Evolutionary conservation across 2,113 vertebrate genomes (phyloP), one percentile per base, ranked within the genome.

Genomic region (Misgurnus anguillicaudatus): DNA sequence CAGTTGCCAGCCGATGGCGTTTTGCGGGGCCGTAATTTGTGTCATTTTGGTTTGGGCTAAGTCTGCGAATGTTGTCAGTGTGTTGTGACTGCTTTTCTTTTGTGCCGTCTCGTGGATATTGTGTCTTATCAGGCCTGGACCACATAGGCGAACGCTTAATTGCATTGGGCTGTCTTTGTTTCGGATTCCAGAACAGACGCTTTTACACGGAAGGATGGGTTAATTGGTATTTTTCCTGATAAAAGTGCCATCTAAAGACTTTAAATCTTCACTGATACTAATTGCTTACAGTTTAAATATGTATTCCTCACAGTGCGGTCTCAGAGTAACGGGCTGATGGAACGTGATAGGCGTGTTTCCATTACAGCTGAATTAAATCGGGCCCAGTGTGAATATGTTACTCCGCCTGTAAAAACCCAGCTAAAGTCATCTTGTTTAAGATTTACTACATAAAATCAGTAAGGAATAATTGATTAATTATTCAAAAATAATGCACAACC

Each of bases 141-240:
- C 55, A 68, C 21, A 42, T 48, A 42, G 62, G 58, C 69, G 6
- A 73, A 41, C 39, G 61, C 62, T 60, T 80, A 81, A 78, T 83
- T 79, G 60, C 45, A 42, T 58, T 11, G 31, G 6, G 38, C 55
- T 31, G 21, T 47, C 74, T 75, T 63, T 85, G 79, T 85, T 78
- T 83, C 24, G n/a, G 10, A 64, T 82, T 66, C 42, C 41, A 17
- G 67, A 64, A 31, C 24, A 77, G 71, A 38, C 1, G 13, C 39
- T 73, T 19, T 62, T 38, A 72, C 9, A 38, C 47, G 17, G 66
- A 80, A 63, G 73, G 41, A 60, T 68, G 5, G 58, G 79, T 77
- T 81, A 83, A 83, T 82, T 82, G 83, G 74, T 74, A 57, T 77
- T 61, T 47, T 21, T 41, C 36, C 76, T 85, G 78, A 80, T 82